Percentiles rank a stretch among this genome's conserved stretches.
Evolutionary conservation across 2,888 invertebrate genomes (phyloP).

Genomic region (Peribatodes rhomboidaria): DNA sequence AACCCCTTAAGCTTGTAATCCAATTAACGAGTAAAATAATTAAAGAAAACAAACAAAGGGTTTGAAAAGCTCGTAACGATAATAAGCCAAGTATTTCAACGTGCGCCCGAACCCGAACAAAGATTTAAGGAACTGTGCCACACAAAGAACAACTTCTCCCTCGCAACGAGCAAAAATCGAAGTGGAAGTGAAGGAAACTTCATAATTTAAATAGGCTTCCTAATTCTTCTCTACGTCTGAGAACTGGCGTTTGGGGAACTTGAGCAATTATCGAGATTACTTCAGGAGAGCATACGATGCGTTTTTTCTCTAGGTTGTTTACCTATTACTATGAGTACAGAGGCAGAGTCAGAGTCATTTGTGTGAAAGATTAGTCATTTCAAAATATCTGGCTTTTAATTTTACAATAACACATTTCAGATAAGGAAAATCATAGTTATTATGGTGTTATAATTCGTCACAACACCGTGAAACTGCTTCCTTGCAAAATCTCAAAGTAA

Average conservation of each 20-base stretch:
- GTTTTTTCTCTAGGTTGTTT: not conserved
- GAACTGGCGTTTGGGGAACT: slow-evolving; percentile 26
- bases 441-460: no score
- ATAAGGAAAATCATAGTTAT: no score
- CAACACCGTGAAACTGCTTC: no score
- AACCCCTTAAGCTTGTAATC: slow-evolving; percentile 59
- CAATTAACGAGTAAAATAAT: slow-evolving; percentile 63
- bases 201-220: slow-evolving; percentile 33
- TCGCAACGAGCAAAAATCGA: slow-evolving; percentile 44
- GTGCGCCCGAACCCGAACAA: slow-evolving; percentile 49
- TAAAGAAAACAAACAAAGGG: slow-evolving; percentile 59
- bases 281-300: slow-evolving; percentile 2
- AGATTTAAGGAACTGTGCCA: slow-evolving; percentile 49
- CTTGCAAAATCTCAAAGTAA: no score
- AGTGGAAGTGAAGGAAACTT: slow-evolving; percentile 31
- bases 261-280: slow-evolving; percentile 34
- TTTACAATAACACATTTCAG: not conserved
- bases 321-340: not conserved
- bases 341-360: no score
- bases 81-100: slow-evolving; percentile 54
- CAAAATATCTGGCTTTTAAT: no score
- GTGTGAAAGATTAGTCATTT: no score
- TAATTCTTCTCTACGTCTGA: slow-evolving; percentile 30
- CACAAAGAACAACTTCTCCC: slow-evolving; percentile 43
- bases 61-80: slow-evolving; percentile 53